Percentiles rank a stretch among this genome's conserved stretches.
Conservation (phyloP, 30 jellyfish, hydroid and myxozoan species). For the Aurelia aurita complex sp. Pacific region DNA sequence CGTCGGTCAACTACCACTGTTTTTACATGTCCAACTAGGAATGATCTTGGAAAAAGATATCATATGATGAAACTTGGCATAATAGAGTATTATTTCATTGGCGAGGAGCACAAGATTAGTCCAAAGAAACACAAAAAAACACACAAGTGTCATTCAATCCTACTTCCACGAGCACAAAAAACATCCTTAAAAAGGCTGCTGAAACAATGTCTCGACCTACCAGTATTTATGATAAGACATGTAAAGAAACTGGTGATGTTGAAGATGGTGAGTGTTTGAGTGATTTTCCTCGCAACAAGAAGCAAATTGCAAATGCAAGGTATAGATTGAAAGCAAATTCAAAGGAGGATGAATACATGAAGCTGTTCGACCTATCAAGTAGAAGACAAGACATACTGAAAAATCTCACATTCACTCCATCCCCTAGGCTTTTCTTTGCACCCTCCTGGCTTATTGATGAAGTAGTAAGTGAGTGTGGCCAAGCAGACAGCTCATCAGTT, state of each 20-base stretch:
- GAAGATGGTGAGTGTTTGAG: not conserved
- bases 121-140: conserved; percentile 6
- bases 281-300: conserved; percentile 1
- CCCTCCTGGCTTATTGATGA: conserved; percentile 5
- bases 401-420: conserved; percentile 8
- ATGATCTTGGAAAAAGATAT: too few relatives aligned
- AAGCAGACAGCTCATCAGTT: conserved; percentile 11
- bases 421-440: conserved; percentile 5
- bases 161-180: too few relatives aligned
- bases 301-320: conserved; percentile 11
- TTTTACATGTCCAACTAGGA: too few relatives aligned
- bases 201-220: too few relatives aligned
- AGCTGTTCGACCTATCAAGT: conserved; percentile 1
- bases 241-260: conserved; percentile 6
- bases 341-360: conserved; percentile 3
- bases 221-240: not conserved
- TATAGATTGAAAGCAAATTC: not conserved
- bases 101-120: conserved; percentile 5
- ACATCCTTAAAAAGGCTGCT: too few relatives aligned
- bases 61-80: not conserved
- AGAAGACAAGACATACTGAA: conserved; percentile 1
- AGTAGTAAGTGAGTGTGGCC: conserved; percentile 1
- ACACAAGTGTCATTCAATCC: not conserved
- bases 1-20: too few relatives aligned
- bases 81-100: not conserved